Evolutionary conservation across 2,888 invertebrate genomes (phyloP).

Genomic region (Scaptomyza cyrtandrae): DNA sequence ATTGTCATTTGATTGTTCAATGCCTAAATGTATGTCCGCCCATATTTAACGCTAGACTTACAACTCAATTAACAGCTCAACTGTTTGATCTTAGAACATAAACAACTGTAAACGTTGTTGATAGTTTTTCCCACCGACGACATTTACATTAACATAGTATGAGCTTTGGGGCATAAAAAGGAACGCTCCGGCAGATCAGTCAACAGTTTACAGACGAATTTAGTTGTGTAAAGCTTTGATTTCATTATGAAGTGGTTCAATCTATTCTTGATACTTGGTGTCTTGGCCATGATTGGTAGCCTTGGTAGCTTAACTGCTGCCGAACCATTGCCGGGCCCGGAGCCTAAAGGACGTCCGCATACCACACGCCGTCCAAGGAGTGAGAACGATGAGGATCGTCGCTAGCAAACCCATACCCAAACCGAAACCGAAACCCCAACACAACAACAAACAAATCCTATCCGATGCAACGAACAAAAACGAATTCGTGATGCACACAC

Average conservation of each 20-base stretch:
- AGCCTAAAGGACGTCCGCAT: conserved; percentile 80
- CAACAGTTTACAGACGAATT: conserved; percentile 48
- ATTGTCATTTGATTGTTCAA: conserved; percentile 36
- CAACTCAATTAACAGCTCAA: conserved; percentile 75
- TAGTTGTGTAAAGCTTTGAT: conserved; percentile 16
- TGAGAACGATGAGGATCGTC: conserved; percentile 66
- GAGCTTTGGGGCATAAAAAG: conserved; percentile 41
- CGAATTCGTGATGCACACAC: conserved; percentile 28
- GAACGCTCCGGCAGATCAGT: neutral
- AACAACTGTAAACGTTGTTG: conserved; percentile 69
- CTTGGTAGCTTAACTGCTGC: conserved; percentile 72
- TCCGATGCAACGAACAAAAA: conserved; percentile 49
- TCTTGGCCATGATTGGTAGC: conserved; percentile 79
- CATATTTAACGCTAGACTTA: conserved; percentile 73
- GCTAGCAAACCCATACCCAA: conserved; percentile 67
- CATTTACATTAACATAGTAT: conserved; percentile 35
- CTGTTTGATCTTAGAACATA: conserved; percentile 60
- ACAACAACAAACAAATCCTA: neutral
- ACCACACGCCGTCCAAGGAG: conserved; percentile 79
- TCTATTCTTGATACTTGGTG: conserved; percentile 75
- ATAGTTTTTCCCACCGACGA: conserved; percentile 62
- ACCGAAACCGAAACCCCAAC: conserved; percentile 28
- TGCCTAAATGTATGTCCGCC: conserved; percentile 74
- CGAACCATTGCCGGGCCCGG: conserved; percentile 71
- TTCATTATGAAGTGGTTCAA: conserved; percentile 80